Evolutionary conservation across 2,113 vertebrate species (phyloP), one percentile per base, ranked within the genome.

Genomic region (Pao palembangensis): DNA sequence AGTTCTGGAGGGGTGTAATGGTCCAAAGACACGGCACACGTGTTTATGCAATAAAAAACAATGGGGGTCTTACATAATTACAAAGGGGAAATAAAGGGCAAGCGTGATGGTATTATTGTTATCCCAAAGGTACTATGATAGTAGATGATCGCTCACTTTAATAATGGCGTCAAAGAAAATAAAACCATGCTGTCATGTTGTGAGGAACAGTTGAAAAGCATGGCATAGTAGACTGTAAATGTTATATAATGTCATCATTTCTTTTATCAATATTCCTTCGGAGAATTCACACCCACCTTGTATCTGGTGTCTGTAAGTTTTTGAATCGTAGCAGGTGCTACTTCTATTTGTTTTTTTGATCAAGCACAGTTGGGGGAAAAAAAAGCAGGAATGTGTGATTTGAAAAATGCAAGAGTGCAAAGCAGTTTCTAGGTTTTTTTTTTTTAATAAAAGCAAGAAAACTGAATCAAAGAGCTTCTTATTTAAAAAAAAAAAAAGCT

Each of bases 41-140:
- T 3, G 34, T 76, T 81, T 83, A 38, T 12, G 55, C 65, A 64
- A 84, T 72, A 75, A 54, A 17, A 55, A 31, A 55, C 44, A 48
- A 28, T 18, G 25, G 62, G 56, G 78, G 68, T 42, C 17, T 2
- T 19, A 31, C 49, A 61, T 76, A 79, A 80, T 86, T 82, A 72
- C 74, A 77, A 68, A 77, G 51, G 53, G 65, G 68, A 80, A 79
- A 76, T 75, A 62, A 67, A 31, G 80, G 10, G 65, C 49, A 73
- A 69, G 49, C 48, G 19, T 66, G 67, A 64, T 42, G 8, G 2
- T 49, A 18, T 66, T 70, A 54, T 66, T 58, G 28, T 51, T 11
- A 42, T 70, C 67, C 62, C 74, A 55, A 25, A 64, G 67, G 63
- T 49, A 15, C 20, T 0, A 2, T 21, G 15, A 16, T 23, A 1